Percentiles rank a stretch among this genome's conserved stretches.
phyloP scores from a whole-genome alignment of 2,113 vertebrate species.

The Prunella himalayana region DNA sequence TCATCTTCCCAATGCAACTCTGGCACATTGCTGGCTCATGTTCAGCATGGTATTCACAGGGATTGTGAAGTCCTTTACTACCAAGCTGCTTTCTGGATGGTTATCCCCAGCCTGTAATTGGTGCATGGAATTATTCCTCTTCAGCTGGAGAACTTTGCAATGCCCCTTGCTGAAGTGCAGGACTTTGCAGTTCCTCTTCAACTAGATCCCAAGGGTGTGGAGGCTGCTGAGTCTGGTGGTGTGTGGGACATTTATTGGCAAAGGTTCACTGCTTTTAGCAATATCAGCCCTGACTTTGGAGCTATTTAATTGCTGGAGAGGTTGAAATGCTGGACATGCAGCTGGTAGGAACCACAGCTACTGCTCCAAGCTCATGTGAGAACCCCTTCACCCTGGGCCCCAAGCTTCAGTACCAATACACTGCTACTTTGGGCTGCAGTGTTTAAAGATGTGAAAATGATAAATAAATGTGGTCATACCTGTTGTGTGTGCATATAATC shows the following conservation, averaged over 20 bases:
- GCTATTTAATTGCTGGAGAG: neutral
- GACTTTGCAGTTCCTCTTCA: neutral
- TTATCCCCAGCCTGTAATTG: neutral
- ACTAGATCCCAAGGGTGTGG: neutral
- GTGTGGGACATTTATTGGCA: neutral
- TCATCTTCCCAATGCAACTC: neutral
- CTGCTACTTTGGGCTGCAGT: neutral
- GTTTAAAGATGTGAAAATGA: neutral
- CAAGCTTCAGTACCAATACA: neutral
- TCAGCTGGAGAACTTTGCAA: neutral
- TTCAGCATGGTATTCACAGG: neutral
- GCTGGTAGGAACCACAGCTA: neutral
- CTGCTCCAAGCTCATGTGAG: neutral
- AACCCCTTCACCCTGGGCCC: neutral
- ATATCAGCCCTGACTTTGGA: neutral
- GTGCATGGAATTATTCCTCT: neutral
- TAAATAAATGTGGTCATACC: neutral
- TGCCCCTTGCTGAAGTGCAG: neutral
- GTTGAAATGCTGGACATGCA: neutral
- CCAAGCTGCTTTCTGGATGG: neutral
- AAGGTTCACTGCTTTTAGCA: neutral
- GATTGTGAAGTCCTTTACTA: neutral
- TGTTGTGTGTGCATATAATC: neutral
- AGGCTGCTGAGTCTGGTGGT: neutral
- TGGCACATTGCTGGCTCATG: neutral